Conservation (phyloP, 2,113 vertebrate genomes). For the Girardinichthys multiradiatus region DNA sequence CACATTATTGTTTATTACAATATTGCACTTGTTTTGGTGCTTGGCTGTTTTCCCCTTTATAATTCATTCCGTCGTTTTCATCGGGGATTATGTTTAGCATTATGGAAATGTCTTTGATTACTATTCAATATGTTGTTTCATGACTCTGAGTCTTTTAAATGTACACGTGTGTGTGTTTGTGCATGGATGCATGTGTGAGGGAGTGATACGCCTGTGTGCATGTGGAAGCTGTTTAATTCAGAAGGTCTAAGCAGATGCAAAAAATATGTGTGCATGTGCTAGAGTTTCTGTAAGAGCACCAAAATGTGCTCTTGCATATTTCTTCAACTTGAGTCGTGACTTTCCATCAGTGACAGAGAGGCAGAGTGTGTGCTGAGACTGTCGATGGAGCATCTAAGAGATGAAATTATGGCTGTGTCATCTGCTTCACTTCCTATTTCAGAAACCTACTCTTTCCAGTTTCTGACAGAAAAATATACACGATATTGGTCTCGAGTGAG, state of each 20-base stretch:
- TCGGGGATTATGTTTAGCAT: constrained; percentile 70
- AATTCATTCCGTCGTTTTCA: constrained; percentile 69
- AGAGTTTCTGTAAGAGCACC: constrained; percentile 7
- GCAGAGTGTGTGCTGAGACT: constrained; percentile 72
- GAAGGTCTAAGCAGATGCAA: constrained; percentile 60
- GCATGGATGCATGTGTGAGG: constrained; percentile 8
- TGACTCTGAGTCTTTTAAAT: constrained; percentile 67
- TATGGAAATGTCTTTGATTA: constrained; percentile 76
- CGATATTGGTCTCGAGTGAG: constrained; percentile 46
- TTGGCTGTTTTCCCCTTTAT: constrained; percentile 45
- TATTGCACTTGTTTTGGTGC: constrained; percentile 69
- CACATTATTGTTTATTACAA: constrained; percentile 69
- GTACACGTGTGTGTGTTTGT: constrained; percentile 31
- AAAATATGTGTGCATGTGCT: constrained; percentile 44
- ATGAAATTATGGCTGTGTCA: constrained; percentile 79
- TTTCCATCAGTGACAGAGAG: constrained; percentile 72
- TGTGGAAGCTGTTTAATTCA: constrained; percentile 61
- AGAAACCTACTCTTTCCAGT: constrained; percentile 58
- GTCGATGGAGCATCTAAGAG: constrained; percentile 74
- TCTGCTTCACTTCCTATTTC: constrained; percentile 71
- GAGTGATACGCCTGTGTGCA: constrained; percentile 19
- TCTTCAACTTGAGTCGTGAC: constrained; percentile 74
- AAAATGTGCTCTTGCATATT: constrained; percentile 57
- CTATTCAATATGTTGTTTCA: constrained; percentile 75
- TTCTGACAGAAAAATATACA: constrained; percentile 63